These are phyloP conservation scores for Cephalotes varians DNA, from an alignment of 2,888 invertebrate species.

Conservation along the genomic window DNA sequence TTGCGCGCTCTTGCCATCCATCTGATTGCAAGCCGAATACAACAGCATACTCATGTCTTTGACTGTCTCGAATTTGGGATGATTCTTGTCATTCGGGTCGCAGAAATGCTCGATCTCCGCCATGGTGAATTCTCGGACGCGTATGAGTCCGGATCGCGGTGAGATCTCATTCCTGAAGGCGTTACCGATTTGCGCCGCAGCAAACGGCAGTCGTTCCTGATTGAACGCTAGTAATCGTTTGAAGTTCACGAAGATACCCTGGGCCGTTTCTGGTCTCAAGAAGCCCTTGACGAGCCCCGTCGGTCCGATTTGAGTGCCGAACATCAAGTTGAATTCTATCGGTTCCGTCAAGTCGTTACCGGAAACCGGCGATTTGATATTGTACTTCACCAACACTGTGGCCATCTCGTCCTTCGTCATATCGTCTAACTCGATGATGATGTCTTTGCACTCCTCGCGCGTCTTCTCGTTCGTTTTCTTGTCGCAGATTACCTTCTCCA, in stretches of 20 bases:
- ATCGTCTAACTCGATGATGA: constrained; percentile 95
- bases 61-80: constrained; percentile 95
- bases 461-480: constrained; percentile 92
- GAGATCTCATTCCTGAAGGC: constrained; percentile 99
- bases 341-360: constrained; percentile 98
- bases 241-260: constrained; percentile 99
- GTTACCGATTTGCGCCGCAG: constrained; percentile 99
- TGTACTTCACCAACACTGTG: constrained; percentile 93
- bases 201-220: constrained; percentile 98
- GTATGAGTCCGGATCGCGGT: constrained; percentile 96
- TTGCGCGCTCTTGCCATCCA: constrained; percentile 97
- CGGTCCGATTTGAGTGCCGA: constrained; percentile 98
- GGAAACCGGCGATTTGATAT: constrained; percentile 98
- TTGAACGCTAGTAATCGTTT: constrained; percentile 99
- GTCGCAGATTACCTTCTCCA: constrained; percentile 94
- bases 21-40: constrained; percentile 98
- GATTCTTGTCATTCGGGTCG: constrained; percentile 94
- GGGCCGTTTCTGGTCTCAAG: constrained; percentile 99
- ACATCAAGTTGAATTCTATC: constrained; percentile 99
- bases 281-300: constrained; percentile 98
- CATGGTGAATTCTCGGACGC: constrained; percentile 99
- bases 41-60: constrained; percentile 92
- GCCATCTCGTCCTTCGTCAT: constrained; percentile 97
- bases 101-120: constrained; percentile 99
- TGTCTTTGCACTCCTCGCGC: constrained; percentile 92